Evolutionary conservation across 2,888 invertebrate genomes (phyloP).

Genomic region (Sesamia inferens): DNA sequence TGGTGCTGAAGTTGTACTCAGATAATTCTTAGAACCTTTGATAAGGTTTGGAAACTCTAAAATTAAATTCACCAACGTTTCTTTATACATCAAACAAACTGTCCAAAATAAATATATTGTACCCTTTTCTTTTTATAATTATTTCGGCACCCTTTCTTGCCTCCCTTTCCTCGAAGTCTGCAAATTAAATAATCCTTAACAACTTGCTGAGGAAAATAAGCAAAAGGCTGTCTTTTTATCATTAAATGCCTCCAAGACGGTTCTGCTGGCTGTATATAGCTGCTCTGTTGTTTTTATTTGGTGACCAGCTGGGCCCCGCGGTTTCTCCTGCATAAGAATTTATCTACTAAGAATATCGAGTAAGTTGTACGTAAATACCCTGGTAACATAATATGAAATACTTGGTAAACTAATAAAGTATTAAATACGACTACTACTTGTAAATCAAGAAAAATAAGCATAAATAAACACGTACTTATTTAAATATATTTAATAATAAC

Average conservation of each 20-base stretch:
- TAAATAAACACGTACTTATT: no score
- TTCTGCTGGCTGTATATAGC: background rate
- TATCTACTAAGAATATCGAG: no score
- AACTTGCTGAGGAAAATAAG: slow-evolving; percentile 37
- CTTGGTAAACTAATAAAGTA: no score
- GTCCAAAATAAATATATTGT: slow-evolving; percentile 46
- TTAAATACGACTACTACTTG: no score
- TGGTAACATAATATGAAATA: no score
- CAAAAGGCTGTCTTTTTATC: slow-evolving; percentile 26
- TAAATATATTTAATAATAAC: no score
- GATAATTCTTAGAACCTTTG: background rate
- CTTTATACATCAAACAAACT: slow-evolving; percentile 34
- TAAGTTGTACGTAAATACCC: no score
- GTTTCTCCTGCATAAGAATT: background rate
- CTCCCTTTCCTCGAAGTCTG: slow-evolving; percentile 13
- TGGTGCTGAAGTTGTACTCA: background rate
- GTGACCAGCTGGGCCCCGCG: background rate
- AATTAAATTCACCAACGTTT: slow-evolving; percentile 1
- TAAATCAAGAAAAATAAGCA: no score
- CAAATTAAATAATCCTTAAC: slow-evolving; percentile 59
- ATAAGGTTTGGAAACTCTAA: background rate
- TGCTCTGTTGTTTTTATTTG: slow-evolving; percentile 11
- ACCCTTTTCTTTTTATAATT: slow-evolving; percentile 38
- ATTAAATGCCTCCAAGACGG: slow-evolving; percentile 26
- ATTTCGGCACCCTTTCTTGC: slow-evolving; percentile 28